Percentiles rank a stretch among this genome's conserved stretches.
Evolutionary conservation across 2,797 vertebrate species (phyloP).

Genomic region (Lepus oiostolus): DNA sequence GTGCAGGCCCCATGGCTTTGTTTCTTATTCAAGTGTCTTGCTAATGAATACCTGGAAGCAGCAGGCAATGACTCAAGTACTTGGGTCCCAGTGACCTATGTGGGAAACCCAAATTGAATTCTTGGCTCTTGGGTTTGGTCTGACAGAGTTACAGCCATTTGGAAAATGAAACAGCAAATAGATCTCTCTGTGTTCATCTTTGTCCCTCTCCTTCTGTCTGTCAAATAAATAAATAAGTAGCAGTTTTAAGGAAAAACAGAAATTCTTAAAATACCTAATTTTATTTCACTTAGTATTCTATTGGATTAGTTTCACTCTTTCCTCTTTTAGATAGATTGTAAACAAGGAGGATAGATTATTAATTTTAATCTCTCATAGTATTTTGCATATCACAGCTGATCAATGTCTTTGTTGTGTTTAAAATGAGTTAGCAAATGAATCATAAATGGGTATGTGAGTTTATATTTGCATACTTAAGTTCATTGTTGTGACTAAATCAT

Average conservation of each 20-base stretch:
- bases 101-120: too few species aligned
- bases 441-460: background rate
- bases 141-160: too few species aligned
- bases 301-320: constrained; percentile 1
- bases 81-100: too few species aligned
- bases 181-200: too few species aligned
- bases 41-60: too few species aligned
- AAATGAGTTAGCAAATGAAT: background rate
- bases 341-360: background rate
- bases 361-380: background rate
- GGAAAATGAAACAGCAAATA: too few species aligned
- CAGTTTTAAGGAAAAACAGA: background rate
- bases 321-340: background rate
- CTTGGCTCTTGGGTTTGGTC: too few species aligned
- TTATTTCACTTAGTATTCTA: background rate
- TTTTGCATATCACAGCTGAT: background rate
- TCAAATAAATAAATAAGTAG: too few species aligned
- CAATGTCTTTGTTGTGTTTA: background rate
- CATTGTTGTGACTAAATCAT: background rate
- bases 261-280: background rate
- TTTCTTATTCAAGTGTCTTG: too few species aligned
- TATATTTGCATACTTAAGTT: background rate
- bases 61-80: too few species aligned
- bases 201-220: too few species aligned
- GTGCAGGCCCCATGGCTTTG: too few species aligned